Conservation (phyloP, 2,888 invertebrate species). For the Torymus auratus region DNA sequence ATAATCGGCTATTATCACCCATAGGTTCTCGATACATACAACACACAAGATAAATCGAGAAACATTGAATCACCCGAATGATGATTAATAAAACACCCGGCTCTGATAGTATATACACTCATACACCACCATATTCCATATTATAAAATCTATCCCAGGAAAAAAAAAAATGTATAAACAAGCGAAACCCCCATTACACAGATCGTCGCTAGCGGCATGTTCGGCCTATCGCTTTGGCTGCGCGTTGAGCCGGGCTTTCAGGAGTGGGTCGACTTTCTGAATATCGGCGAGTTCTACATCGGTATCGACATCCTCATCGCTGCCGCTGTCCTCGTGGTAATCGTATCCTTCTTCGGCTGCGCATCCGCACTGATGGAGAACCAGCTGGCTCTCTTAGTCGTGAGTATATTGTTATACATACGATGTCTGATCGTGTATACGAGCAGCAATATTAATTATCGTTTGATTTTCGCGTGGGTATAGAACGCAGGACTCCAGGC, state of each 20-base stretch:
- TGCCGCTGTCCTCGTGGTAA: conserved; percentile 84
- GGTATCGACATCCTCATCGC: conserved; percentile 90
- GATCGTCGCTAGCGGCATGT: conserved; percentile 43
- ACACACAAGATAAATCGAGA: no score
- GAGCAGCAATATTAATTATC: not conserved
- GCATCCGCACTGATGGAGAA: conserved; percentile 89
- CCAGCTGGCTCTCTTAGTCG: conserved; percentile 82
- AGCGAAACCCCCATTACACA: not conserved
- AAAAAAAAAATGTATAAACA: no score
- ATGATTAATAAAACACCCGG: no score
- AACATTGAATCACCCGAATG: no score
- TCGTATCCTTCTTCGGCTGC: conserved; percentile 89
- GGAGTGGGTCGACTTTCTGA: conserved; percentile 87
- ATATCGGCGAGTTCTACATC: conserved; percentile 87
- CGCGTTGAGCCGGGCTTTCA: conserved; percentile 53
- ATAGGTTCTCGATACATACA: no score
- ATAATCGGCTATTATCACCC: no score
- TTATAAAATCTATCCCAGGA: no score
- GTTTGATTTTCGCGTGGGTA: conserved; percentile 63
- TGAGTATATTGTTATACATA: conserved; percentile 77
- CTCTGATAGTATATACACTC: no score
- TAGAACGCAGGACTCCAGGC: conserved; percentile 87
- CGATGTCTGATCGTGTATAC: not conserved
- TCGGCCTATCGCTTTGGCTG: conserved; percentile 52
- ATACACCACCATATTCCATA: no score